Evolutionary conservation across 1,140 invertebrate genomes (phyloP).

Genomic region (Antheraea mylitta): DNA sequence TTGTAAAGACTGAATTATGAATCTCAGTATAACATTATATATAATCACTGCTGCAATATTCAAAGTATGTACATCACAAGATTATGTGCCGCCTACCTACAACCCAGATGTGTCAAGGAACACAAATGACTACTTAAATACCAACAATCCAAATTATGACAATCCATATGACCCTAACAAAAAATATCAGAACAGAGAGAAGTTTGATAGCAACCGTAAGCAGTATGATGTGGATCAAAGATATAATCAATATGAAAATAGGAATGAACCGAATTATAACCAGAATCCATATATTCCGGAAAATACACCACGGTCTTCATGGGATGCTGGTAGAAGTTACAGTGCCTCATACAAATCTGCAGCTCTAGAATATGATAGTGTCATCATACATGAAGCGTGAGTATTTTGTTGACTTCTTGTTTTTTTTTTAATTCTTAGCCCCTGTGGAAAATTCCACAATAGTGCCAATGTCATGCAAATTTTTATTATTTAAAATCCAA

Average conservation of each 20-base stretch:
- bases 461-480: too few relatives aligned
- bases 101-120: constrained; percentile 45
- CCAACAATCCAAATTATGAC: constrained; percentile 51
- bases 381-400: constrained; percentile 82
- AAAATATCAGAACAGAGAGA: constrained; percentile 46
- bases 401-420: constrained; percentile 32
- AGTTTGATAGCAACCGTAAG: constrained; percentile 42
- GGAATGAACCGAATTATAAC: constrained; percentile 50
- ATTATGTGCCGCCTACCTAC: constrained; percentile 56
- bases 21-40: constrained; percentile 42
- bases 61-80: constrained; percentile 48
- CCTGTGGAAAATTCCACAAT: too few relatives aligned
- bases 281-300: constrained; percentile 46
- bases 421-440: too few relatives aligned
- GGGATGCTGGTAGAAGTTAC: constrained; percentile 51
- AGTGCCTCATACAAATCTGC: constrained; percentile 48
- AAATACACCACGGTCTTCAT: constrained; percentile 49
- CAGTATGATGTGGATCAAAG: constrained; percentile 49
- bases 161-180: constrained; percentile 59
- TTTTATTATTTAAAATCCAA: too few relatives aligned
- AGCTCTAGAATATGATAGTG: constrained; percentile 71
- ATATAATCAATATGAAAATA: constrained; percentile 44
- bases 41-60: constrained; percentile 34
- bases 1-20: constrained; percentile 66
- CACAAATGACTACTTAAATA: constrained; percentile 58